Evolutionary conservation across 2,113 vertebrate species (phyloP).

Genomic region (Myotis brandtii): DNA sequence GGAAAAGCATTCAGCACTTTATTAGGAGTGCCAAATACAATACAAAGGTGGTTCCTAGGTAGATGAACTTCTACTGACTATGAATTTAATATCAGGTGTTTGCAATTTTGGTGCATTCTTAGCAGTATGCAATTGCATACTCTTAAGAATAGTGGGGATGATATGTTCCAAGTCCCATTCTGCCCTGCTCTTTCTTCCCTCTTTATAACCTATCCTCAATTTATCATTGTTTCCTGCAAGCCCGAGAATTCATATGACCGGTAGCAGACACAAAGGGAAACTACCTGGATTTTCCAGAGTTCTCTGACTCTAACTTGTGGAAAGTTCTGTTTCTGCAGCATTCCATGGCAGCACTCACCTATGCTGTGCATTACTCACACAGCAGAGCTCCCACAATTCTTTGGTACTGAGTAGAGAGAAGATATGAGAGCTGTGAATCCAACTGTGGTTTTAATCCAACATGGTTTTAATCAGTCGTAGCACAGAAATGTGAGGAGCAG

Average conservation of each 20-base stretch:
- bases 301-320: not conserved
- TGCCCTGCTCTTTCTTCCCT: not conserved
- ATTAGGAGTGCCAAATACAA: not conserved
- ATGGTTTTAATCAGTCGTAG: conserved; percentile 13
- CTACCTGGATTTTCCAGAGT: not conserved
- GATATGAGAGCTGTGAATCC: not conserved
- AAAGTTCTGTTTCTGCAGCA: not conserved
- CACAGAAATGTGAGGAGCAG: not conserved
- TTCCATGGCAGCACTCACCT: not conserved
- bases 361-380: not conserved
- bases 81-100: not conserved
- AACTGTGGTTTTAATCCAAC: not conserved
- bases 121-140: not conserved
- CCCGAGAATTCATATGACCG: not conserved
- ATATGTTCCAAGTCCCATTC: not conserved
- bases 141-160: not conserved
- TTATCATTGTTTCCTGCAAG: not conserved
- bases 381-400: not conserved
- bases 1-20: not conserved
- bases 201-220: not conserved
- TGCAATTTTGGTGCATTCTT: not conserved
- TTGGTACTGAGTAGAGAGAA: not conserved
- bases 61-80: not conserved
- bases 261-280: not conserved
- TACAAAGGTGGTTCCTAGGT: not conserved